Conservation (phyloP, 2,888 invertebrate genomes). For the Dione vanillae region DNA sequence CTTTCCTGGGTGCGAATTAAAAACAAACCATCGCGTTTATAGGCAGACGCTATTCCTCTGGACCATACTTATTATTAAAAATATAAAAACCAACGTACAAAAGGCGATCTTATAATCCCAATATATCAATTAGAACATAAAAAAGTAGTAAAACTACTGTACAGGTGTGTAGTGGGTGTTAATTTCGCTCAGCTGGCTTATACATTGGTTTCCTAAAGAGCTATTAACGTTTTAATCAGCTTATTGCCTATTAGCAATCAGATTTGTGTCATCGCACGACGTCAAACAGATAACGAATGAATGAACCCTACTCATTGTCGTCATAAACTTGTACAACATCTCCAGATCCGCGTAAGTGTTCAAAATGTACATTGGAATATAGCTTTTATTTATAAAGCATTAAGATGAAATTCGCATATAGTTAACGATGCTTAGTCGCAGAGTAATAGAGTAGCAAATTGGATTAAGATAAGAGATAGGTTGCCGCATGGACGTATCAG, state of each 20-base stretch:
- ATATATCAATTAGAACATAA: no score
- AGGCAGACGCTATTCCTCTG: no score
- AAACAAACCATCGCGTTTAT: no score
- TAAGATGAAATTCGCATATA: slow-evolving; percentile 13
- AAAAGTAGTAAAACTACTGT: not conserved
- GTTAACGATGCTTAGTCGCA: not conserved
- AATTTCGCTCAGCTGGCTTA: not conserved
- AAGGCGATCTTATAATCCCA: no score
- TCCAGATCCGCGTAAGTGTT: not conserved
- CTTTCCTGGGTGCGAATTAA: no score
- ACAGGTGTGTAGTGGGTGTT: not conserved
- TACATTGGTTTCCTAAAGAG: slow-evolving; percentile 5
- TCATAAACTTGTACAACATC: slow-evolving; percentile 28
- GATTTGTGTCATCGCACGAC: slow-evolving; percentile 47
- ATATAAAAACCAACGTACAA: no score
- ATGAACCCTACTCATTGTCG: slow-evolving; percentile 39
- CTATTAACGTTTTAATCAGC: slow-evolving; percentile 44
- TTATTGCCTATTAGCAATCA: slow-evolving; percentile 50
- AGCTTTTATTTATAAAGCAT: not conserved
- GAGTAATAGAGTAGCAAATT: slow-evolving; percentile 35
- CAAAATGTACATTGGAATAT: not conserved
- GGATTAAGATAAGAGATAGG: slow-evolving; percentile 43
- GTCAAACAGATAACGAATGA: slow-evolving; percentile 49
- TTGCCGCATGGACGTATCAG: slow-evolving; percentile 28
- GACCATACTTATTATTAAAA: no score